These are phyloP conservation scores for Trinorchestia longiramus DNA, from an alignment of 1,140 invertebrate genomes.

Conservation along the genomic window DNA sequence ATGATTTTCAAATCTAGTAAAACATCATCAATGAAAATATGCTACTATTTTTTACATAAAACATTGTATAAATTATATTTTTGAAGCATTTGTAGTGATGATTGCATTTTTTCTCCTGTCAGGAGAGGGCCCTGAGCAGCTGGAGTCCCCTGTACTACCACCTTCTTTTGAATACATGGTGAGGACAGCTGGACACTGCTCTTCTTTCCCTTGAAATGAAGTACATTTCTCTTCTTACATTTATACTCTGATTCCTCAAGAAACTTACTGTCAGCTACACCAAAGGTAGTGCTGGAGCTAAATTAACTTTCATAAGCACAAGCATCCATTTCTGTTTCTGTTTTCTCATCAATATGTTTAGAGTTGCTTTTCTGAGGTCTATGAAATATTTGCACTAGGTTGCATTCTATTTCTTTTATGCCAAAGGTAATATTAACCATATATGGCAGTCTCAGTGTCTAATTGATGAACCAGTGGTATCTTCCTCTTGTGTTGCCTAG, in stretches of 20 bases:
- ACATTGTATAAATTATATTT: not conserved
- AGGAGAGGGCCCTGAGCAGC: not conserved
- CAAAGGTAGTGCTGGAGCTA: not conserved
- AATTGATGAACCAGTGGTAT: no score
- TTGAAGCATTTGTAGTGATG: not conserved
- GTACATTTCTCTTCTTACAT: not conserved
- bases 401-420: no score
- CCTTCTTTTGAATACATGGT: constrained; percentile 17
- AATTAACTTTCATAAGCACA: not conserved
- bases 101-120: not conserved
- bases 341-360: not conserved
- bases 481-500: no score
- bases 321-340: not conserved
- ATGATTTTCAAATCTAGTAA: no score
- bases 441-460: no score
- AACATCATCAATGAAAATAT: no score
- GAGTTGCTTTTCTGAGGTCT: no score
- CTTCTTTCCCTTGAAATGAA: no score
- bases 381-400: no score
- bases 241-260: not conserved
- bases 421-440: no score
- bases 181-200: no score
- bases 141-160: not conserved
- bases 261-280: not conserved
- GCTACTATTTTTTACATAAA: no score